These are phyloP conservation scores for Ormyrus thymus DNA, from an alignment of 2,888 invertebrate species.

Conservation along the genomic window DNA sequence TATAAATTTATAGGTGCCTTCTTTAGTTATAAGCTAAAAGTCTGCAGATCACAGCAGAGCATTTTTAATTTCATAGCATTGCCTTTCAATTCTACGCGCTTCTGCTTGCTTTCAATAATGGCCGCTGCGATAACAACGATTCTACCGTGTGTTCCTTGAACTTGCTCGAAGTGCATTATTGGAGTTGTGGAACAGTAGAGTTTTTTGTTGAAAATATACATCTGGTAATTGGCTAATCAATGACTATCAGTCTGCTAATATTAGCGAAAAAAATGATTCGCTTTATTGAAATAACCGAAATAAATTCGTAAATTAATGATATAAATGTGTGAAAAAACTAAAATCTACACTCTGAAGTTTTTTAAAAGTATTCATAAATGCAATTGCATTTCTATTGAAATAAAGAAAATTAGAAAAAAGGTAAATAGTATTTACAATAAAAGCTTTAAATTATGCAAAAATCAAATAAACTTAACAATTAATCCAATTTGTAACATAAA, in stretches of 20 bases:
- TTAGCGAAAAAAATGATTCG: constrained; percentile 17
- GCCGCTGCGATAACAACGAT: constrained; percentile 31
- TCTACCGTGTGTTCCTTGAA: constrained; percentile 28
- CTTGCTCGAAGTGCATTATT: constrained; percentile 12
- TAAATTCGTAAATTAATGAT: constrained; percentile 26
- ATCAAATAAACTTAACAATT: too few species aligned
- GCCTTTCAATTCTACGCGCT: constrained; percentile 13
- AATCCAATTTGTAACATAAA: too few species aligned
- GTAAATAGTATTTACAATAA: constrained; percentile 22
- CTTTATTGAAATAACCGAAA: constrained; percentile 35
- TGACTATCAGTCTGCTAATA: constrained; percentile 42
- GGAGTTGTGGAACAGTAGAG: background rate
- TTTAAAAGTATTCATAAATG: background rate
- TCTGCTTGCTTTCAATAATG: background rate
- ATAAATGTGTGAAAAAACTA: constrained; percentile 47
- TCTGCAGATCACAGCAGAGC: too few species aligned
- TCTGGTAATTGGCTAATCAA: constrained; percentile 23
- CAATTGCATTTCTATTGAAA: constrained; percentile 32
- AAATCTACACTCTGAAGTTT: constrained; percentile 14
- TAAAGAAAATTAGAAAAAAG: constrained; percentile 35
- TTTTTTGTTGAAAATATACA: too few species aligned
- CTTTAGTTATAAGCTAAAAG: too few species aligned
- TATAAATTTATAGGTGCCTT: background rate
- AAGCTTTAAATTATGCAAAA: background rate
- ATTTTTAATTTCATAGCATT: background rate